Percentiles rank a stretch among this genome's conserved stretches.
phyloP scores from a whole-genome alignment of 2,797 vertebrate species.

The Oreortyx pictus region DNA sequence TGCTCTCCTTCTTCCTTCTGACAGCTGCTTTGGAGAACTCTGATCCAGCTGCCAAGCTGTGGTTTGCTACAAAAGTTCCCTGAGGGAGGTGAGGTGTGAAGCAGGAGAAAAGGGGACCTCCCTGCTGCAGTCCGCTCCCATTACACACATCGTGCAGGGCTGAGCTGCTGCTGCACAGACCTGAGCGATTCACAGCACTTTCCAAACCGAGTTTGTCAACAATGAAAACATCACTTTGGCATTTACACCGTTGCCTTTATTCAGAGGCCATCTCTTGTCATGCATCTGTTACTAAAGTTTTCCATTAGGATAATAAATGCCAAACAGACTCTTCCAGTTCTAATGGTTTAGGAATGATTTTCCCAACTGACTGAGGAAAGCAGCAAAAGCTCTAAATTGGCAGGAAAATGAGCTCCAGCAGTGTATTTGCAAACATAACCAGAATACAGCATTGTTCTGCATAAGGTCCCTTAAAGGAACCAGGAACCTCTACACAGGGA shows the following conservation, averaged over 20 bases:
- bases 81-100: not conserved
- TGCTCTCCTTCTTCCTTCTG: not conserved
- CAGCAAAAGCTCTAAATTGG: not conserved
- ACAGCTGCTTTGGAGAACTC: not conserved
- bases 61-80: not conserved
- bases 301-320: not conserved
- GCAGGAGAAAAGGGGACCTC: accelerated
- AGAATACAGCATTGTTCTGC: not conserved
- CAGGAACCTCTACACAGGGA: not conserved
- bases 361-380: not conserved
- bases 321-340: not conserved
- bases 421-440: not conserved
- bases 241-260: not conserved
- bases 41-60: not conserved
- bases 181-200: not conserved
- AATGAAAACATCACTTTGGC: not conserved
- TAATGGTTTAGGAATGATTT: not conserved
- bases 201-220: not conserved
- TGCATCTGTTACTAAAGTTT: not conserved
- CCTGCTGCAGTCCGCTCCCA: not conserved
- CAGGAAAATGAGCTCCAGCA: not conserved
- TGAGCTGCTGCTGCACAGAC: not conserved
- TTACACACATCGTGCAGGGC: accelerated
- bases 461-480: not conserved
- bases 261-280: not conserved